phyloP scores from a whole-genome alignment of 2,113 vertebrate species.

The Nestor notabilis region DNA sequence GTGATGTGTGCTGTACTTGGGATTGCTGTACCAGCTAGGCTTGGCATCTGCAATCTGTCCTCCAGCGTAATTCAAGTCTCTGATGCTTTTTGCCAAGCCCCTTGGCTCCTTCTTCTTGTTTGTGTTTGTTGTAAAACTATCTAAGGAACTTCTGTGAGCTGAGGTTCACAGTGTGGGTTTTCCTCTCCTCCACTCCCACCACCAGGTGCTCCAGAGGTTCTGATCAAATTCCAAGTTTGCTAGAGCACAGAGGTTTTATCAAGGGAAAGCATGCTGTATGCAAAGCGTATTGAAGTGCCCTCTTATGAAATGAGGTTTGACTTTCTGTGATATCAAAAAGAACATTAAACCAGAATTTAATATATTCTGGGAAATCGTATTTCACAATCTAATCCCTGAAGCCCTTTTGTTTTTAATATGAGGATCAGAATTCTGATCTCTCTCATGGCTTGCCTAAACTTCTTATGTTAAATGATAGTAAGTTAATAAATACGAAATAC shows the following conservation, averaged over 20 bases:
- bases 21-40: background rate
- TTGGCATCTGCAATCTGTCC: background rate
- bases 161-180: background rate
- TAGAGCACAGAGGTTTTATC: slow-evolving; percentile 17
- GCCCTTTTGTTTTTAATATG: slow-evolving; percentile 50
- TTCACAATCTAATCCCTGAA: slow-evolving; percentile 54
- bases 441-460: slow-evolving; percentile 56
- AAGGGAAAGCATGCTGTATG: slow-evolving; percentile 13
- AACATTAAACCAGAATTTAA: slow-evolving; percentile 54
- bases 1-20: background rate
- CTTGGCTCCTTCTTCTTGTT: slow-evolving; percentile 13
- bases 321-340: slow-evolving; percentile 58
- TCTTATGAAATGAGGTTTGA: slow-evolving; percentile 48
- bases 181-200: background rate
- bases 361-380: slow-evolving; percentile 62
- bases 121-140: slow-evolving; percentile 14
- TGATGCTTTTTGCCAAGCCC: background rate
- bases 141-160: slow-evolving; percentile 24
- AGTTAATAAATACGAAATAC: slow-evolving; percentile 41
- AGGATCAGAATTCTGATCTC: slow-evolving; percentile 55
- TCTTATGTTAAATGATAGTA: slow-evolving; percentile 44
- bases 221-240: slow-evolving; percentile 47
- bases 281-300: background rate
- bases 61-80: background rate
- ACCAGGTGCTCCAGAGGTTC: background rate